Conservation (phyloP, 1,140 invertebrate genomes). For the Maniola jurtina region DNA sequence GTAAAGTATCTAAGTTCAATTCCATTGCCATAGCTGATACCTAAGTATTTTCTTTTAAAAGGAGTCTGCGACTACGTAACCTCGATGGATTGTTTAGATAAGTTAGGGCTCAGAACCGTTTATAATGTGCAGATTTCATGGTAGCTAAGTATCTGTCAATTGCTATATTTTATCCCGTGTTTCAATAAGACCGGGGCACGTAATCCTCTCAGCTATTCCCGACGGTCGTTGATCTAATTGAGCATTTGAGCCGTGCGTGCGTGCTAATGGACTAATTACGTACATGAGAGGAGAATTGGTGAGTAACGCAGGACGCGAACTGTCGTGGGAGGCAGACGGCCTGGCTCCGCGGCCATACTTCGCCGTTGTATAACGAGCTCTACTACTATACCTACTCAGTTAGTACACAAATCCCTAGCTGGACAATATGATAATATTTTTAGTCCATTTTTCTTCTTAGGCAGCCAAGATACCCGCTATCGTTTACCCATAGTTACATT, state of each 20-base stretch:
- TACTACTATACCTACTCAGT: neutral
- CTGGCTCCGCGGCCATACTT: constrained; percentile 54
- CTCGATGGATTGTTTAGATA: too few relatives aligned
- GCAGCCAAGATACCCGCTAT: too few relatives aligned
- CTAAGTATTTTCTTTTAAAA: too few relatives aligned
- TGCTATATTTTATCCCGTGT: constrained; percentile 52
- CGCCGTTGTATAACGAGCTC: constrained; percentile 12
- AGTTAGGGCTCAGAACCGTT: neutral
- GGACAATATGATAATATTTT: too few relatives aligned
- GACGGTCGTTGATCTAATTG: constrained; percentile 76
- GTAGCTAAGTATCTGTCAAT: constrained; percentile 46
- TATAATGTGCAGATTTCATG: constrained; percentile 2
- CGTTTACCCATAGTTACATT: too few relatives aligned
- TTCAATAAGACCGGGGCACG: constrained; percentile 60
- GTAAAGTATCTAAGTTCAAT: too few relatives aligned
- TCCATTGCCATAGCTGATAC: too few relatives aligned
- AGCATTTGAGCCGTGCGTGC: constrained; percentile 74
- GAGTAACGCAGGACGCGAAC: constrained; percentile 69
- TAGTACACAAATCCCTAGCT: too few relatives aligned
- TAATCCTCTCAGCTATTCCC: constrained; percentile 62
- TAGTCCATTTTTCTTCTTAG: too few relatives aligned
- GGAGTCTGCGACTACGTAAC: too few relatives aligned
- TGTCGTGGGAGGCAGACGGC: constrained; percentile 73
- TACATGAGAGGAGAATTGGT: constrained; percentile 70
- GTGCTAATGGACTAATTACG: constrained; percentile 75